Evolutionary conservation across 1,140 invertebrate genomes (phyloP), one percentile per base, ranked within the genome.

Genomic region (Pogonognathellus flavescens): DNA sequence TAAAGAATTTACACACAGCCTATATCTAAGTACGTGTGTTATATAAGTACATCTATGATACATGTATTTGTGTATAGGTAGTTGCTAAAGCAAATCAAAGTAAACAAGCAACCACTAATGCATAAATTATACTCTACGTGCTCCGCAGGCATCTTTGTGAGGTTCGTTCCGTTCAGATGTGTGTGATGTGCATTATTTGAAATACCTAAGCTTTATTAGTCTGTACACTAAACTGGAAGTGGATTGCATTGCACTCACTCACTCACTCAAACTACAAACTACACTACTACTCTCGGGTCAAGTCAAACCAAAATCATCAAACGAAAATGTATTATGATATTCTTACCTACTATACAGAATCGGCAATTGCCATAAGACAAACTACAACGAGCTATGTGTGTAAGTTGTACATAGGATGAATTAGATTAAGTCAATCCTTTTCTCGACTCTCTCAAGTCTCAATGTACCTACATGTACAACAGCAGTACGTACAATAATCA

Each of bases 41-140:
- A n/a, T n/a, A n/a, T n/a, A n/a, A n/a, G n/a, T n/a, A n/a, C n/a
- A n/a, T n/a, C n/a, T n/a, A n/a, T n/a, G n/a, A n/a, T n/a, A n/a
- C n/a, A n/a, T n/a, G n/a, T n/a, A n/a, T n/a, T n/a, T n/a, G n/a
- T n/a, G n/a, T n/a, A n/a, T 41, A 14, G 9, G 8, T 16, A 14
- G 10, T n/a, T 18, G 22, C 14, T 49, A 49, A 41, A 7, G 8
- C 14, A 72, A 22, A 72, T 8, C 25, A 41, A 72, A 41, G 22
- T 41, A 18, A 72, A 31, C 20, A 16, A 72, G 31, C 66, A 72
- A 72, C 31, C 18, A 49, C 31, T 72, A 72, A 72, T 72, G 66
- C 20, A 72, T 72, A 72, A 72, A 72, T 72, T 72, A 72, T 72
- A 49, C 60, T 22, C 16, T 72, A 72, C 66, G 66, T 72, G 66